Conservation (phyloP, 1,140 invertebrate species). For the Apis mellifera region Amel_HAv3.1 CM009943.2:6059001-6059500, state of each 20-base stretch:
- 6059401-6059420: background rate
- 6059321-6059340: too few relatives aligned
- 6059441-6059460: background rate
- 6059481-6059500: background rate
- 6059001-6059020: slow-evolving; percentile 11
- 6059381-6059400: background rate
- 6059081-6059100: background rate
- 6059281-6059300: too few relatives aligned
- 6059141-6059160: background rate
- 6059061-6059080: slow-evolving; percentile 13
- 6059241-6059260: too few relatives aligned
- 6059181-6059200: background rate
- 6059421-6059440: background rate
- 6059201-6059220: background rate
- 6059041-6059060: slow-evolving; percentile 18
- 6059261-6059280: too few relatives aligned
- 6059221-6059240: background rate
- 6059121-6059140: background rate
- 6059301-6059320: too few relatives aligned
- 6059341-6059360: too few relatives aligned
- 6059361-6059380: too few relatives aligned
- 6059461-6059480: background rate
- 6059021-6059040: slow-evolving; percentile 57
- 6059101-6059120: background rate
- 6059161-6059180: slow-evolving; percentile 3